A percentile compares a stretch with the other conserved stretches of the same genome.
Conservation (phyloP, 2,113 vertebrate species). For the Emberiza fucata region DNA sequence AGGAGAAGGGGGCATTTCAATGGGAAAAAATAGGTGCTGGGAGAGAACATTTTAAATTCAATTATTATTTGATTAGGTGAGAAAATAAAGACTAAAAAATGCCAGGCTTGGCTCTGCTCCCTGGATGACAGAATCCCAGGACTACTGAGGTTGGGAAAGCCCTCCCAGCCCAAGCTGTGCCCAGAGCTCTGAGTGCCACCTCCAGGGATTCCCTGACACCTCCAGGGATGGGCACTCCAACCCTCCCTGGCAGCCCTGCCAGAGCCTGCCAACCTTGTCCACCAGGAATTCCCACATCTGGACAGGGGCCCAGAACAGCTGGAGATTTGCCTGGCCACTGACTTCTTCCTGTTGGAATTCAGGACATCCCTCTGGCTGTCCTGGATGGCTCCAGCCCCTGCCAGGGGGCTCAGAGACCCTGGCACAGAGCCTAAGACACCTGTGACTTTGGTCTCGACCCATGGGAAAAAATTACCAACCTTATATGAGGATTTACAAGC, state of each 20-base stretch:
- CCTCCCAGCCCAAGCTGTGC: not conserved
- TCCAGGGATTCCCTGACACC: not conserved
- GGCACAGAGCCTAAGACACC: too few relatives aligned
- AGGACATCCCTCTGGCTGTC: too few relatives aligned
- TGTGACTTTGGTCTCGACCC: too few relatives aligned
- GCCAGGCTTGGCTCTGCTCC: not conserved
- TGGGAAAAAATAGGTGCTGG: not conserved
- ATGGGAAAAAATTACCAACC: too few relatives aligned
- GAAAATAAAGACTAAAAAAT: not conserved
- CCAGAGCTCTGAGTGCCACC: not conserved
- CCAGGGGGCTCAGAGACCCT: too few relatives aligned
- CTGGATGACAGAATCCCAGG: not conserved
- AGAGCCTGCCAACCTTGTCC: rapidly evolving
- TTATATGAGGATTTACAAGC: too few relatives aligned
- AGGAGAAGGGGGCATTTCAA: not conserved
- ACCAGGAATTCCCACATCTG: not conserved
- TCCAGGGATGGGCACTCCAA: not conserved
- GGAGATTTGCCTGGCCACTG: not conserved
- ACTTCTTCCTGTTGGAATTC: too few relatives aligned
- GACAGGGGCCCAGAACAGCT: not conserved
- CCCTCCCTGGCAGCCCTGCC: not conserved
- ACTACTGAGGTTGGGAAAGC: rapidly evolving
- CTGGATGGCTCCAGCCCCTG: too few relatives aligned
- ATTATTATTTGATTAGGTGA: not conserved
- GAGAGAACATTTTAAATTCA: not conserved